Evolutionary conservation across 2,113 vertebrate species (phyloP), one percentile per base, ranked within the genome.

Genomic region (Megaleporinus macrocephalus): DNA sequence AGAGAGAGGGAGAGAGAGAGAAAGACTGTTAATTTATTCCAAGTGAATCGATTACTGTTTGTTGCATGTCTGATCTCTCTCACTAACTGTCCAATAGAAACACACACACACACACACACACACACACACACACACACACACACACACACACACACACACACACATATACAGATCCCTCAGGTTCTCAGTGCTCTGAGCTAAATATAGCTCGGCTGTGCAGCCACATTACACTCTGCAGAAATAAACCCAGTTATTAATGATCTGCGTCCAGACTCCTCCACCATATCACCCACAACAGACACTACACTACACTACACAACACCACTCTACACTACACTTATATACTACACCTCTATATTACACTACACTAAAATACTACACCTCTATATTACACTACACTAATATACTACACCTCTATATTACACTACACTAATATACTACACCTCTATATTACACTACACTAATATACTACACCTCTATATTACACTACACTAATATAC

Each of bases 171-270:
- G 65, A 68, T 33, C 30, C 33, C 18, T 41, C 30, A 68, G 30
- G 22, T 18, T 44, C 41, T 44, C 41, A 44, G 4, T 36, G 16
- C 30, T 11, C 16, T 27, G 30, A n/a, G 30, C 65, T 68, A 68
- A 68, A 68, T 68, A 68, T 68, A 68, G 20, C 65, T 22, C 30
- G 2, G 20, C 65, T 68, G 65, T 1, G 33, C 65, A 36, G 30
- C 33, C 9, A 41, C 65, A 68, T 68, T 41, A 68, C 65, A 22
- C 65, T 41, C 65, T 68, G 65, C 33, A 22, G 30, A 68, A 68
- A 68, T 66, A 33, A 36, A 20, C 65, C 6, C 65, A 41, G 12
- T 68, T 66, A 66, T 66, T 66, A 66, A 66, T 66, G 27, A 66
- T 29, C 63, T 66, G 63, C 16, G 18, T 66, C 63, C 63, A 33